phyloP scores from a whole-genome alignment of 1,140 invertebrate genomes.

The Leptonema lineaticorne region DNA sequence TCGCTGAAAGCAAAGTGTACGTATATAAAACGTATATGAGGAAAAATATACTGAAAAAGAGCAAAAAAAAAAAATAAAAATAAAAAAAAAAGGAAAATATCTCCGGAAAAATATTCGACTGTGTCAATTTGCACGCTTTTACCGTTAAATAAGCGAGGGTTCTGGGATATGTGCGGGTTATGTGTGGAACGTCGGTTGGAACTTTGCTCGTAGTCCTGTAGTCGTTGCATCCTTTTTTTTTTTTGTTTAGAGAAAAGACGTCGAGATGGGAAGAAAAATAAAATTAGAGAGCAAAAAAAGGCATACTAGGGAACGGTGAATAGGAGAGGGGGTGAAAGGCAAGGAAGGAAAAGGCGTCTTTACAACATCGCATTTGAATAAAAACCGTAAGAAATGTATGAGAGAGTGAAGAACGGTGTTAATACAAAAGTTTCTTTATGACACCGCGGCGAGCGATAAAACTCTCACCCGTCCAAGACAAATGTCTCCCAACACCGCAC shows the following conservation, averaged over 20 bases:
- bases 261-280: not conserved
- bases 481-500: slow-evolving; percentile 3
- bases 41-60: not conserved
- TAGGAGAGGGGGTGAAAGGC: not conserved
- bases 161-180: too few relatives aligned
- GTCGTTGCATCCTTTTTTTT: not conserved
- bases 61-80: too few relatives aligned
- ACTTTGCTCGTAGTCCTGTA: too few relatives aligned
- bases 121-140: too few relatives aligned
- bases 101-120: too few relatives aligned
- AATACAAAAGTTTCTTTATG: slow-evolving; percentile 34
- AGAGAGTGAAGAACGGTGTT: slow-evolving; percentile 23
- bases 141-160: too few relatives aligned
- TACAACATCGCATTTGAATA: slow-evolving; percentile 26
- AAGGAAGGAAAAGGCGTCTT: not conserved
- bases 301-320: not conserved
- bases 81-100: too few relatives aligned
- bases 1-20: too few relatives aligned
- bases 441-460: slow-evolving; percentile 26
- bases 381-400: slow-evolving; percentile 24
- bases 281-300: not conserved
- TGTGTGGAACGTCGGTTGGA: too few relatives aligned
- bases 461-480: slow-evolving; percentile 21
- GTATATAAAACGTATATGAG: not conserved
- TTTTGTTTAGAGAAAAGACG: not conserved